These are phyloP conservation scores for Orchesella flavescens DNA, from an alignment of 2,888 invertebrate genomes.

Conservation along the genomic window DNA sequence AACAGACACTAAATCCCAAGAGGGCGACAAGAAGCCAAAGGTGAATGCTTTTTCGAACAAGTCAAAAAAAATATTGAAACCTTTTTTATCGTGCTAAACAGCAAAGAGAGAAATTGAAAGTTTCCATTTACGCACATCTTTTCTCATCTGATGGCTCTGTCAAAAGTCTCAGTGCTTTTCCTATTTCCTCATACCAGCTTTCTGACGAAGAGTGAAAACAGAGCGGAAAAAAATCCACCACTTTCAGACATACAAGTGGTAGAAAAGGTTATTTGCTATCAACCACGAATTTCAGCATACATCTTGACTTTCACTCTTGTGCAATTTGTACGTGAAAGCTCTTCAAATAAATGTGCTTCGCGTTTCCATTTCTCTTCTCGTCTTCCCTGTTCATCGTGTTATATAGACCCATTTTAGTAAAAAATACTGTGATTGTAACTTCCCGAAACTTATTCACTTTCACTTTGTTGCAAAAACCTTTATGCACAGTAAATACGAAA, in stretches of 20 bases:
- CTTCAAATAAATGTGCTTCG: conserved; percentile 17
- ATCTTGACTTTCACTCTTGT: background rate
- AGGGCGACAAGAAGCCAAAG: background rate
- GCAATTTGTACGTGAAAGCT: conserved; percentile 24
- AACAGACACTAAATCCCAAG: conserved; percentile 2
- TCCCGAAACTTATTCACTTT: too few relatives aligned
- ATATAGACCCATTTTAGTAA: too few relatives aligned
- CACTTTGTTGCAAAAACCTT: too few relatives aligned
- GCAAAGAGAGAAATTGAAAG: conserved; percentile 7
- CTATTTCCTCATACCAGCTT: background rate
- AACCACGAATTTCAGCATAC: conserved; percentile 9
- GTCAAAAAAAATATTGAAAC: conserved; percentile 14
- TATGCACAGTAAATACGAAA: too few relatives aligned
- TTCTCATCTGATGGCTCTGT: conserved; percentile 4
- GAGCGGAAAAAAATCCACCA: background rate
- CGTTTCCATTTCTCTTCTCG: conserved; percentile 2
- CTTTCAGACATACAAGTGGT: too few relatives aligned
- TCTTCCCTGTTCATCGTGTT: background rate
- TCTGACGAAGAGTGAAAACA: background rate
- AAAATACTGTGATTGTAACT: too few relatives aligned
- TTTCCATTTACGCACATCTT: conserved; percentile 8
- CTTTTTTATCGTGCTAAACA: conserved; percentile 4
- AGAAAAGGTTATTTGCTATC: conserved; percentile 20
- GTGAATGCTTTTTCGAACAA: background rate
- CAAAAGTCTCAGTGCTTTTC: conserved; percentile 4